phyloP scores from a whole-genome alignment of 2,888 invertebrate species.

The Tetramorium bicarinatum region DNA sequence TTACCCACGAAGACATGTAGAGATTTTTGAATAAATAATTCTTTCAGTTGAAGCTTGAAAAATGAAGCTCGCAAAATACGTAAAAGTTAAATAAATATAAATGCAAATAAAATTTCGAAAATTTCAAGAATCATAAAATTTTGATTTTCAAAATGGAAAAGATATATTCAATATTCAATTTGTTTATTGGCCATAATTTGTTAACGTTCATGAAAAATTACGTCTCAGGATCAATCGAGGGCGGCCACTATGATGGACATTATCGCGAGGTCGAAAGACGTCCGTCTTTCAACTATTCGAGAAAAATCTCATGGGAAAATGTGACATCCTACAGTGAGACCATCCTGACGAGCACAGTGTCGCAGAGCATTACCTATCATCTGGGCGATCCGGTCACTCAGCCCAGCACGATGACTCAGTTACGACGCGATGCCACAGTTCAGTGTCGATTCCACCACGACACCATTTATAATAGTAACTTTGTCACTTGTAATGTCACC shows the following conservation, averaged over 20 bases:
- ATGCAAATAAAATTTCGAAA: background rate
- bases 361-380: constrained; percentile 80
- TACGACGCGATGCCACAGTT: constrained; percentile 81
- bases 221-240: constrained; percentile 69
- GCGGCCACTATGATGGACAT: constrained; percentile 82
- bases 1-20: background rate
- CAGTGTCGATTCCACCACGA: constrained; percentile 77
- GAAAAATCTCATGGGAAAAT: background rate
- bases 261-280: constrained; percentile 81
- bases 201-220: background rate
- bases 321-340: constrained; percentile 77
- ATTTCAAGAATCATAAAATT: background rate
- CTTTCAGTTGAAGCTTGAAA: background rate
- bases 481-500: constrained; percentile 83
- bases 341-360: constrained; percentile 81
- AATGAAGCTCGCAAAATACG: background rate
- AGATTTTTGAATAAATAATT: background rate
- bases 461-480: constrained; percentile 62
- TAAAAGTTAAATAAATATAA: background rate
- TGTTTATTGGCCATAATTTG: background rate
- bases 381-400: constrained; percentile 83
- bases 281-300: background rate
- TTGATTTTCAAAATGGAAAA: background rate
- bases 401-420: constrained; percentile 80
- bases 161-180: background rate